phyloP scores from a whole-genome alignment of 2,113 vertebrate species.

The Anser cygnoides region DNA sequence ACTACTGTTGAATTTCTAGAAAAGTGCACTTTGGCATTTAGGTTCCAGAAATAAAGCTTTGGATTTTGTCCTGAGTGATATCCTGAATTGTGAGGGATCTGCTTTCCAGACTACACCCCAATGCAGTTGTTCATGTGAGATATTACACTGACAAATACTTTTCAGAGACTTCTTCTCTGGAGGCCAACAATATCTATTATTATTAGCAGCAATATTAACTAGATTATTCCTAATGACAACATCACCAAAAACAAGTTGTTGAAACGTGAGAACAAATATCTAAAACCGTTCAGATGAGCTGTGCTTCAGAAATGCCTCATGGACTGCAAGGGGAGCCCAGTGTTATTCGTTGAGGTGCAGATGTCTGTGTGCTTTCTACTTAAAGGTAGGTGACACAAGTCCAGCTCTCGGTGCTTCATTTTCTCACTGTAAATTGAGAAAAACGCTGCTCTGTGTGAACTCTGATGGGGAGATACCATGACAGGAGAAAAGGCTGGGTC shows the following conservation, averaged over 20 bases:
- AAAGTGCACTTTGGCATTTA: not conserved
- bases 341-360: not conserved
- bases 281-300: not conserved
- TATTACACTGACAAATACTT: not conserved
- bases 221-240: not conserved
- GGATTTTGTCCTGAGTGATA: not conserved
- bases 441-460: not conserved
- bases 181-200: not conserved
- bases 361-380: not conserved
- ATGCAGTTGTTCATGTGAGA: not conserved
- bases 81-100: not conserved
- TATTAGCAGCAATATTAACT: not conserved
- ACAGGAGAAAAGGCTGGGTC: not conserved
- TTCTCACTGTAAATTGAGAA: not conserved
- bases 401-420: not conserved
- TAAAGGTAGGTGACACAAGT: not conserved
- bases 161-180: not conserved
- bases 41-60: not conserved
- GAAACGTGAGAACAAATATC: not conserved
- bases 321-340: not conserved
- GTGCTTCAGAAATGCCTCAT: not conserved
- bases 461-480: not conserved
- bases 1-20: not conserved
- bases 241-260: not conserved
- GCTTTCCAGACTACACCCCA: not conserved